Evolutionary conservation across 2,888 invertebrate species (phyloP), one percentile per base, ranked within the genome.

Genomic region (Xestia sexstrigata): DNA sequence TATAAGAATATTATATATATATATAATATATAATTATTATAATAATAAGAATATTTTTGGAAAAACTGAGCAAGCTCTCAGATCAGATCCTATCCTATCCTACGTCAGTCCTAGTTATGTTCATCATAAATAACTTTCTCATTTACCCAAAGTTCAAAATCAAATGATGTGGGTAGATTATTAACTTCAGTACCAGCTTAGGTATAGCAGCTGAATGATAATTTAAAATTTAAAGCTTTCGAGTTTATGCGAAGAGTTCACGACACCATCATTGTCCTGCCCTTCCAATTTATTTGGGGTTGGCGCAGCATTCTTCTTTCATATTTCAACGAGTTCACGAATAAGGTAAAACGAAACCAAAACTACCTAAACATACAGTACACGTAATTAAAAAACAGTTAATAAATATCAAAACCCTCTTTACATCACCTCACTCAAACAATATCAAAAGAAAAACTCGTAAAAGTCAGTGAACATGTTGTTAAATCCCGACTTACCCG

Each of bases 401-500:
- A 65, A 69, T 30, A 11, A 58, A 26, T 20, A 23, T 30, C 55
- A 60, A 65, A 65, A 65, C 49, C 20, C 63, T 42, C 55, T 47
- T 75, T 58, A 81, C 52, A 26, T 60, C 39, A 72, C 60, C 47
- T 26, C 66, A 45, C 23, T 35, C 7, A 74, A 84, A 70, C 15
- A 35, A 66, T 68, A 49, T 47, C 26, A 72, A 75, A 66, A 81
- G 74, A 67, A 52, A 52, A 84, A 39, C 58, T 67, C 79, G 84
- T 88, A 82, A 63, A 60, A 76, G 67, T 80, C 84, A 80, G 81
- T 74, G 66, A 69, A 63, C 82, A 75, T 86, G 67, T 85, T 84
- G 76, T 86, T 70, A 90, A 89, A 89, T 87, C 85, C 76, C 81
- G 84, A 91, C 91, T 89, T 89, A 86, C 84, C 76, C 80, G 84